Evolutionary conservation across 2,888 invertebrate genomes (phyloP), one percentile per base, ranked within the genome.

Genomic region (Latheticus oryzae): DNA sequence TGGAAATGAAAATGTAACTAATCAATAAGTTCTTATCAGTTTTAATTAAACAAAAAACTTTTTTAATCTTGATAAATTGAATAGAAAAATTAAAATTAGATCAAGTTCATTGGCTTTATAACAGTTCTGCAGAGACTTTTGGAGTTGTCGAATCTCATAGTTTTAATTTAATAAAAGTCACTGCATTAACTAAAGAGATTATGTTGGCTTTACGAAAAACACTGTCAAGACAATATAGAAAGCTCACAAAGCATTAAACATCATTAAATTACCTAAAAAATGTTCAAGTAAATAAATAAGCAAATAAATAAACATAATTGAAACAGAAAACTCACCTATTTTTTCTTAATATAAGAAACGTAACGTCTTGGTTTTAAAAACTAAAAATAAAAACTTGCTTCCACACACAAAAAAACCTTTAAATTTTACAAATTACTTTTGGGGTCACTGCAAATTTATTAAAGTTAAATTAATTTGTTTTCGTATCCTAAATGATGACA

Each of bases 401-500:
- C 8, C n/a, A 17, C 17, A 26, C 37, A 37, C 37, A 38, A 26
- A 1, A 19, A 26, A 50, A 24, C 16, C 17, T 11, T 8, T n/a
- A 13, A 50, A 15, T 38, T 38, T 24, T 12, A 42, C 32, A 9
- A 26, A 52, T 16, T 21, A 38, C 16, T 52, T 13, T 23, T 16
- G 52, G 32, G 23, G 52, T 42, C 40, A 45, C 53, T 45, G 45
- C 33, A 37, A 37, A 54, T 54, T 54, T 54, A 16, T 54, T 45
- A 35, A 26, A 23, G 32, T 26, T 37, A 37, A 42, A 56, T 56
- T 50, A 42, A 50, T 40, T 56, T 56, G 50, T 56, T 50, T 56
- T 50, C 28, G 33, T 48, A 23, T 23, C 32, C 50, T 24, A 47
- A 58, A 58, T 58, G 58, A 58, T 58, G 58, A 58, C 58, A 58